A percentile compares a stretch with the other conserved stretches of the same genome.
These are phyloP conservation scores for Zosterops pallidus DNA, from an alignment of 2,113 vertebrate species.

Conservation along the genomic window DNA sequence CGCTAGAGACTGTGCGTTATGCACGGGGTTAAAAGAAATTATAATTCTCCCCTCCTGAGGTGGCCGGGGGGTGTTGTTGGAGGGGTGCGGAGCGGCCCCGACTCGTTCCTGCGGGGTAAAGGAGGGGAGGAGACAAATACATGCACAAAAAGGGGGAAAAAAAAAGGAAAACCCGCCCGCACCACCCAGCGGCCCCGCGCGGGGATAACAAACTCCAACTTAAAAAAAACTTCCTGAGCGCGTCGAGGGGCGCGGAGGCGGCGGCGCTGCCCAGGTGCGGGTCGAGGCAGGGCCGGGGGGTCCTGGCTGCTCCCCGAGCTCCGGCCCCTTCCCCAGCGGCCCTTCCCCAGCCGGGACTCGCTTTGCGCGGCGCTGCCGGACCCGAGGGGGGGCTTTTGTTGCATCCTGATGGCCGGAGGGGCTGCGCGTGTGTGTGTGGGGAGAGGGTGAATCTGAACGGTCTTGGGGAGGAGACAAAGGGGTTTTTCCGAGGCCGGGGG, in stretches of 20 bases:
- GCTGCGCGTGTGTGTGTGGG: background rate
- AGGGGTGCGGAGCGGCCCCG: conserved; percentile 43
- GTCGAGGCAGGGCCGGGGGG: background rate
- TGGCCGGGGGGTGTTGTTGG: conserved; percentile 65
- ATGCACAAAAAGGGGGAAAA: background rate
- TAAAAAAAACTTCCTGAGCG: conserved; percentile 67
- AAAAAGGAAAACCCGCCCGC: conserved; percentile 73
- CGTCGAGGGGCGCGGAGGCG: background rate
- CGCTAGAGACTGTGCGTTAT: background rate
- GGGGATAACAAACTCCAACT: conserved; percentile 83
- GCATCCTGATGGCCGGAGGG: background rate
- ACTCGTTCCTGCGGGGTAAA: conserved; percentile 53
- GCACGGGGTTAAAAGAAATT: background rate
- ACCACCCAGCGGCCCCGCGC: conserved; percentile 91
- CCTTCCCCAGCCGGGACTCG: background rate
- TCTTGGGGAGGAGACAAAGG: background rate
- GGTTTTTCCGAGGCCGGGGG: background rate
- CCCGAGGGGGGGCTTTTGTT: background rate
- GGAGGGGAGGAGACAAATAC: background rate
- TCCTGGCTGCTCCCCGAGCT: background rate
- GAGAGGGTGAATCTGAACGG: background rate
- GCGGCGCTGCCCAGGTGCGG: background rate
- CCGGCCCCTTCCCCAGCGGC: background rate
- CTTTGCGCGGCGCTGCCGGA: background rate
- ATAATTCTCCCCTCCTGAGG: conserved; percentile 46